phyloP scores from a whole-genome alignment of 2,888 invertebrate genomes.

The Drosophila multiciliata region DNA sequence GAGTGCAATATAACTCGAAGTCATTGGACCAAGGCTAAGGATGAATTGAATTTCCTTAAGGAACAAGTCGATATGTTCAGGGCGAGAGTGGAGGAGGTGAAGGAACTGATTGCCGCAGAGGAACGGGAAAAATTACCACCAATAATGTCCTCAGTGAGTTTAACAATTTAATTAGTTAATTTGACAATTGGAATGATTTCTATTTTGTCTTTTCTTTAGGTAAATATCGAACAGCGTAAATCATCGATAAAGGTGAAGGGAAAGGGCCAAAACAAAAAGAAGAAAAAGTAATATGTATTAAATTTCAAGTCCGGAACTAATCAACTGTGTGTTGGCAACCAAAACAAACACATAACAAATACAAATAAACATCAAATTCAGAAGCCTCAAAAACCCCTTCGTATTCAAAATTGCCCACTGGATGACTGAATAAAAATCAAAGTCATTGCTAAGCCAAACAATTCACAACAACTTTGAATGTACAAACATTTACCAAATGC shows the following conservation, averaged over 20 bases:
- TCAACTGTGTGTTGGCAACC: conserved; percentile 60
- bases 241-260: not conserved
- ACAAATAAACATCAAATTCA: conserved; percentile 25
- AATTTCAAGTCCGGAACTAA: conserved; percentile 19
- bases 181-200: not conserved
- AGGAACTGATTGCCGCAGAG: conserved; percentile 13
- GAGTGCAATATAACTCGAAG: conserved; percentile 17
- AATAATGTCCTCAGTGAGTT: not conserved
- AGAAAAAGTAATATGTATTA: conserved; percentile 9
- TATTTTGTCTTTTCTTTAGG: not conserved
- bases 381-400: conserved; percentile 29
- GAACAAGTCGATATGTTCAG: conserved; percentile 45
- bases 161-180: not conserved
- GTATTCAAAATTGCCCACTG: conserved; percentile 13
- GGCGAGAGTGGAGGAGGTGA: conserved; percentile 31
- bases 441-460: conserved; percentile 42
- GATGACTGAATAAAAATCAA: conserved; percentile 38
- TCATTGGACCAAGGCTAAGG: conserved; percentile 29
- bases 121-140: not conserved
- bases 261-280: not conserved
- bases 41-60: conserved; percentile 36
- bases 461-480: conserved; percentile 43
- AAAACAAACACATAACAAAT: conserved; percentile 51
- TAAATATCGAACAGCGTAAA: not conserved
- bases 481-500: conserved; percentile 62